phyloP scores from a whole-genome alignment of 2,797 vertebrate genomes.

The Chaetophractus vellerosus region DNA sequence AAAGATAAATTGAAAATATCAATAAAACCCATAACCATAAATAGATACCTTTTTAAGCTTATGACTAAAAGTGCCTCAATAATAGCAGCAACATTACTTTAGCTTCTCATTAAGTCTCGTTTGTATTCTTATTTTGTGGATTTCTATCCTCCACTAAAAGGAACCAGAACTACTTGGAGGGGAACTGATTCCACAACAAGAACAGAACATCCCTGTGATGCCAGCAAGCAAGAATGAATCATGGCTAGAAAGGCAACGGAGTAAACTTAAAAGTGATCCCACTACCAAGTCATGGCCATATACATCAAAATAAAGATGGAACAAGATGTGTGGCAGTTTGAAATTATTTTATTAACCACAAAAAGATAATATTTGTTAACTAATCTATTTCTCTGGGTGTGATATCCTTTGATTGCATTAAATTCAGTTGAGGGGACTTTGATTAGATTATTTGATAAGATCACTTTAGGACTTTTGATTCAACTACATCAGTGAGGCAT shows the following conservation, averaged over 20 bases:
- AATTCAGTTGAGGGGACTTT: no score
- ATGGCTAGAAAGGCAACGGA: neutral
- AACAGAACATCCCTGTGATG: neutral
- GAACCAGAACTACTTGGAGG: neutral
- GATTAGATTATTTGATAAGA: no score
- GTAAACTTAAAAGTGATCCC: conserved; percentile 39
- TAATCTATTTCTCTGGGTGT: no score
- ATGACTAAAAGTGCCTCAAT: neutral
- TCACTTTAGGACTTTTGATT: no score
- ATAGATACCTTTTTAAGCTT: conserved; percentile 33
- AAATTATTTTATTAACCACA: no score
- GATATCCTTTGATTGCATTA: no score
- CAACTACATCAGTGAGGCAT: no score
- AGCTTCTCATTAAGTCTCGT: neutral
- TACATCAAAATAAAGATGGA: neutral
- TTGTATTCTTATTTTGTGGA: neutral
- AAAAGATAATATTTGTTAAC: no score
- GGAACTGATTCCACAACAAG: neutral
- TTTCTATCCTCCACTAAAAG: neutral
- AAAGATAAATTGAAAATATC: conserved; percentile 57
- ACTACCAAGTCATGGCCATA: neutral
- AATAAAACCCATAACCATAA: conserved; percentile 40
- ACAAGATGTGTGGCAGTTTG: neutral
- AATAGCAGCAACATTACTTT: neutral
- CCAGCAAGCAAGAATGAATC: neutral